Evolutionary conservation across 2,113 vertebrate species (phyloP), one percentile per base, ranked within the genome.

Genomic region (Bos javanicus): DNA sequence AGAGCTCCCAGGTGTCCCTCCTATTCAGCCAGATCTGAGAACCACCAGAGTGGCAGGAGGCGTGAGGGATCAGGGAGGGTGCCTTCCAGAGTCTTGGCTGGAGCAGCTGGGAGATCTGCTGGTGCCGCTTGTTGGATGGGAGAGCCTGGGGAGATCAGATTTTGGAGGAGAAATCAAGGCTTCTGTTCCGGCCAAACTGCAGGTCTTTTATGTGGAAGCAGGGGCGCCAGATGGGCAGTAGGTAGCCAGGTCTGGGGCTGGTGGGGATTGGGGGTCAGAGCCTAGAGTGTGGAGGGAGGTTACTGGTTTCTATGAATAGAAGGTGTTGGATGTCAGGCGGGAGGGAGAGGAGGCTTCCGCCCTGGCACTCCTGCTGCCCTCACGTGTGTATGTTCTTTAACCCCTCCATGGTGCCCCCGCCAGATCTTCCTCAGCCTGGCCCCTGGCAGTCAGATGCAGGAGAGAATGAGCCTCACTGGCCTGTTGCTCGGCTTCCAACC

Each of bases 381-480:
- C 36, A 52, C 16, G 1, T 0, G 23, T 2, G 0, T n/a, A 0
- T 16, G 7, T 43, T 80, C 50, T 56, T 33, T 33, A 28, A n/a
- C n/a, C 14, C 26, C 50, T 9, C 0, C 1, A 2, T 5, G 13
- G 14, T 48, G 56, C n/a, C 78, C 52, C 60, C 52, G 88, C 80
- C 6, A 15, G 14, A 46, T 30, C 74, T 90, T 78, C 50, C 25
- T 48, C 23, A 10, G 59, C 6, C 12, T 33, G 21, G 67, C 48
- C 50, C 84, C 43, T 64, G 33, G 50, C 50, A 23, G 26, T 48
- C 46, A 10, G 43, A 19, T 28, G 6, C 16, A 11, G 59, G 36
- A 48, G 3, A 81, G 36, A 28, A 4, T 2, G n/a, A 3, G 7
- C 59, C 26, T 93, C 91, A 39, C 33, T 13, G 6, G 6, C 25